Conservation (phyloP, 2,888 invertebrate genomes). For the Pandemis cinnamomeana region DNA sequence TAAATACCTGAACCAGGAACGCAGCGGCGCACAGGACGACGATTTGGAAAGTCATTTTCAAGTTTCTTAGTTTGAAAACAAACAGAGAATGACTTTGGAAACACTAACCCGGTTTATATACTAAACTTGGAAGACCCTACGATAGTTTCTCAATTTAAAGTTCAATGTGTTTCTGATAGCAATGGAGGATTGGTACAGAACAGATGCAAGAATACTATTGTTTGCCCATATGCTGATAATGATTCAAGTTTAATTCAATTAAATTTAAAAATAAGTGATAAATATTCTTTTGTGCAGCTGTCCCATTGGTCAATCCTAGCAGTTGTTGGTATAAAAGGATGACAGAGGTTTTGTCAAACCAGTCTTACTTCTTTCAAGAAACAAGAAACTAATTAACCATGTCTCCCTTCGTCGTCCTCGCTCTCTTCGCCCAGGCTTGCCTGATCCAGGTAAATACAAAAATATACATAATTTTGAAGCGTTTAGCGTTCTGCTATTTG, state of each 20-base stretch:
- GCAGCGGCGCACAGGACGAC: constrained; percentile 25
- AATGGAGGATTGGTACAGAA: not conserved
- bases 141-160: not conserved
- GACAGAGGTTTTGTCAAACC: not conserved
- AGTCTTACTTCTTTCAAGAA: constrained; percentile 9
- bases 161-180: not conserved
- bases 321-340: constrained; percentile 6
- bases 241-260: not conserved
- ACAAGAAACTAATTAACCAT: constrained; percentile 7
- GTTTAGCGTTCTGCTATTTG: no score
- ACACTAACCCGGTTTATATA: constrained; percentile 11
- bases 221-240: not conserved
- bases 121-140: not conserved
- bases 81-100: not conserved
- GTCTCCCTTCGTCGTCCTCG: constrained; percentile 25
- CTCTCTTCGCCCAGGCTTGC: constrained; percentile 23
- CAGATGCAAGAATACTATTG: not conserved
- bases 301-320: not conserved
- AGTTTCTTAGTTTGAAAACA: not conserved
- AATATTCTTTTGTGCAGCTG: not conserved
- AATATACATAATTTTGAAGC: not conserved
- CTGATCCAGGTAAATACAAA: constrained; percentile 28
- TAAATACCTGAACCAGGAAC: constrained; percentile 28
- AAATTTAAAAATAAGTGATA: not conserved
- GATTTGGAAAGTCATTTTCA: constrained; percentile 19